Conservation (phyloP, 2,888 invertebrate species). For the Toxonevra muliebris region DNA sequence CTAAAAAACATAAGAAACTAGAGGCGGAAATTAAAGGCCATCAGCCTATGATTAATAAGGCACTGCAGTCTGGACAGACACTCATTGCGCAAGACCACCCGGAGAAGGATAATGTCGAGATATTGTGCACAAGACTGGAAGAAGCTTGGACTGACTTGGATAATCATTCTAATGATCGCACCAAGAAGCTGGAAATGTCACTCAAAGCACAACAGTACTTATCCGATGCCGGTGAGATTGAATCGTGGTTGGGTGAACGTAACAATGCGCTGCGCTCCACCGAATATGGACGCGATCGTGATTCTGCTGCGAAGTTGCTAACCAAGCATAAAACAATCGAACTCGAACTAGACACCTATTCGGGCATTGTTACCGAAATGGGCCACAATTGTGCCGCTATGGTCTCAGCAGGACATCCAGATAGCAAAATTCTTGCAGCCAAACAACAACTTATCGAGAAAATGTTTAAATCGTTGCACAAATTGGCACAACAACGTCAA, state of each 20-base stretch:
- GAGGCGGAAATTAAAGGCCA: slow-evolving; percentile 90
- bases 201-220: slow-evolving; percentile 91
- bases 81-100: slow-evolving; percentile 83
- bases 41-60: slow-evolving; percentile 83
- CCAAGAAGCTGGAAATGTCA: slow-evolving; percentile 83
- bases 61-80: slow-evolving; percentile 79
- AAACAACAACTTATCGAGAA: slow-evolving; percentile 80
- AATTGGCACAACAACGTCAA: slow-evolving; percentile 81
- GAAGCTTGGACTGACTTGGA: slow-evolving; percentile 80
- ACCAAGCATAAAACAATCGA: slow-evolving; percentile 96
- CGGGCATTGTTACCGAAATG: slow-evolving; percentile 92
- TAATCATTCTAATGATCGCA: slow-evolving; percentile 75
- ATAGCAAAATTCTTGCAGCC: slow-evolving; percentile 80
- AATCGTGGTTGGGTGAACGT: slow-evolving; percentile 91
- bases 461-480: slow-evolving; percentile 82
- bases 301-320: slow-evolving; percentile 89
- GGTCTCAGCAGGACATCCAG: slow-evolving; percentile 83
- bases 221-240: slow-evolving; percentile 91
- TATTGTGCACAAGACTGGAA: slow-evolving; percentile 77
- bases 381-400: slow-evolving; percentile 85
- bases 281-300: slow-evolving; percentile 89
- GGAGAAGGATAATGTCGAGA: slow-evolving; percentile 79
- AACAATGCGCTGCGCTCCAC: slow-evolving; percentile 82
- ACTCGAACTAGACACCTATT: slow-evolving; percentile 89
- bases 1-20: slow-evolving; percentile 94